Percentiles rank a stretch among this genome's conserved stretches.
Conservation (phyloP, 1,140 invertebrate species). For the Bombus superbus region DNA sequence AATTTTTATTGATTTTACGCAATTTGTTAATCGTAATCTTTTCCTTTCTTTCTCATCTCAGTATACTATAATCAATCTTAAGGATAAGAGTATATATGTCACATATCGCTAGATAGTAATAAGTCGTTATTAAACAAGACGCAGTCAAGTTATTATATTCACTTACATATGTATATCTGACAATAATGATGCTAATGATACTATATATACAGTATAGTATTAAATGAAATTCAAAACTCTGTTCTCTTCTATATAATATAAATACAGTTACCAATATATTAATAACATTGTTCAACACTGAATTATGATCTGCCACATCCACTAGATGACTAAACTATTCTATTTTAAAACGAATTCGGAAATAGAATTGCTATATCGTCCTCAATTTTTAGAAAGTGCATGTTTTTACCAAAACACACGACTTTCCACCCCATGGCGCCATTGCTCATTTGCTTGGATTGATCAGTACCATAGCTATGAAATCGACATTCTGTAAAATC, state of each 20-base stretch:
- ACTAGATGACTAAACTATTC: not conserved
- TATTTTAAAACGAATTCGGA: not conserved
- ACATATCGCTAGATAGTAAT: constrained; percentile 59
- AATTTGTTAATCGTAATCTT: not conserved
- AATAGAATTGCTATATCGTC: not conserved
- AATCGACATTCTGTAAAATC: too few species aligned
- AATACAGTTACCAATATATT: not conserved
- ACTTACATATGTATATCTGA: constrained; percentile 38
- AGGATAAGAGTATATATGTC: constrained; percentile 9
- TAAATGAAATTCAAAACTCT: constrained; percentile 33
- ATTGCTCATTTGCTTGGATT: not conserved
- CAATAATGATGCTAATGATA: constrained; percentile 48
- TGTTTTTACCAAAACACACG: not conserved
- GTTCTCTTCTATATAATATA: not conserved
- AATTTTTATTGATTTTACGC: not conserved
- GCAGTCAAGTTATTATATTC: not conserved
- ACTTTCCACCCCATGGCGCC: not conserved
- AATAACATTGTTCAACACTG: not conserved
- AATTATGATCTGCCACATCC: not conserved
- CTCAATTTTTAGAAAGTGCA: not conserved
- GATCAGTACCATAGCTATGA: too few species aligned
- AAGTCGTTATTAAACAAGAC: constrained; percentile 39
- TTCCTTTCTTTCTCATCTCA: not conserved
- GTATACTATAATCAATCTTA: not conserved
- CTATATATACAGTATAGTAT: constrained; percentile 21